Base-by-base conservation (phyloP, 2,797 vertebrate genomes). In the Sebastiscus tertius region DNA sequence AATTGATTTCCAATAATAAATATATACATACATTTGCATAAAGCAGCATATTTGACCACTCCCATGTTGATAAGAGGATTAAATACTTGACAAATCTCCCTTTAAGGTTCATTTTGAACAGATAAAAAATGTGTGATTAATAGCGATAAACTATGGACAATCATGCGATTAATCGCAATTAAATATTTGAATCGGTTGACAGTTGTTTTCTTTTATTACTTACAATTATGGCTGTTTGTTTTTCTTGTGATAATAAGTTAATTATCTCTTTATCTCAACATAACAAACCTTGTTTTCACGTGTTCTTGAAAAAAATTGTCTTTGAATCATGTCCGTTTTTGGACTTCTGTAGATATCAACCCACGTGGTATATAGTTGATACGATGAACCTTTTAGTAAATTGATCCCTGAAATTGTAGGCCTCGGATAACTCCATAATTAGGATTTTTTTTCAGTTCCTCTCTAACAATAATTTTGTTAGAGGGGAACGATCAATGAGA, bases 71-170 rank as follows among this genome's bases (percentile, higher is more conserved):
- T 42, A 42, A 42, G 39, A 42, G 0, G 1, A 42, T 42, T 42
- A 42, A 42, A 42, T 42, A 42, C 39, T 42, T 42, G 39, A 42
- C 39, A 42, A 42, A 42, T 42, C 3, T 42, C 39, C 39, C 14
- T 42, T 42, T 16, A 42, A 42, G 39, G 39, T 42, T 16, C 0
- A 42, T 42, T 42, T 42, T 42, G 39, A 42, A 42, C 14, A 42
- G 14, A 0, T 42, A 42, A 6, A 39, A 42, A 42, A 42, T 14
- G 39, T 42, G 39, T 0, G 14, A 42, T 42, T 42, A 0, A 0
- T 42, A 16, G 39, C 0, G 39, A 42, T 16, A 42, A 42, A 42
- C 39, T 42, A 42, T 42, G 39, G 39, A 42, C 39, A 42, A 42
- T 42, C 39, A 42, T 42, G 39, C 39, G 6, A 42, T 42, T 42